phyloP scores from a whole-genome alignment of 2,888 invertebrate species.

The Amblyteles armatorius region DNA sequence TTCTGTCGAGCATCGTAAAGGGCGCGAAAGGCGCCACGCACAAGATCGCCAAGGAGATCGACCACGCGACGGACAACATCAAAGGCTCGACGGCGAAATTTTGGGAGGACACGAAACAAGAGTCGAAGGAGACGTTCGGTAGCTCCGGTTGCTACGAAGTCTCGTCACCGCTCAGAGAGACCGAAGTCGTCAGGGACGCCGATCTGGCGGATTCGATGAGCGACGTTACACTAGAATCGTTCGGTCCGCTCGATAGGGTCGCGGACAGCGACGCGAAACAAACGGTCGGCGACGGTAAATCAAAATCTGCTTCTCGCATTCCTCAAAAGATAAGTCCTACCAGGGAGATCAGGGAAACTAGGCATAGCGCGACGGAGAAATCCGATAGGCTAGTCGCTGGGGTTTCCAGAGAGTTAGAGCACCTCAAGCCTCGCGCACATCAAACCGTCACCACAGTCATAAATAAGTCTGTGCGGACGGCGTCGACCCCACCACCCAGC shows the following conservation, averaged over 20 bases:
- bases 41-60: conserved; percentile 74
- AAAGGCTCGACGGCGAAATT: conserved; percentile 73
- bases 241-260: conserved; percentile 67
- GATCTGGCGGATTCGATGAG: conserved; percentile 68
- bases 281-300: conserved; percentile 63
- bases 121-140: conserved; percentile 73
- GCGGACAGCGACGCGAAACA: conserved; percentile 47
- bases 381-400: conserved; percentile 75
- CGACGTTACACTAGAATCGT: conserved; percentile 72
- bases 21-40: conserved; percentile 74
- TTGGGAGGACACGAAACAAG: conserved; percentile 74
- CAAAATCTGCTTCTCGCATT: conserved; percentile 76
- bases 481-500: conserved; percentile 84
- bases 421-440: conserved; percentile 83
- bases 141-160: conserved; percentile 77
- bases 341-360: conserved; percentile 69
- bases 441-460: conserved; percentile 84
- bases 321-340: conserved; percentile 77
- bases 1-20: conserved; percentile 75
- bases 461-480: conserved; percentile 84
- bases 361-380: conserved; percentile 61
- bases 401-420: conserved; percentile 79
- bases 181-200: conserved; percentile 67
- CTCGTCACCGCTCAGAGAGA: conserved; percentile 69
- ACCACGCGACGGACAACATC: conserved; percentile 73